These are phyloP conservation scores for Lepidothrix coronata DNA, from an alignment of 2,113 vertebrate genomes.

Conservation along the genomic window DNA sequence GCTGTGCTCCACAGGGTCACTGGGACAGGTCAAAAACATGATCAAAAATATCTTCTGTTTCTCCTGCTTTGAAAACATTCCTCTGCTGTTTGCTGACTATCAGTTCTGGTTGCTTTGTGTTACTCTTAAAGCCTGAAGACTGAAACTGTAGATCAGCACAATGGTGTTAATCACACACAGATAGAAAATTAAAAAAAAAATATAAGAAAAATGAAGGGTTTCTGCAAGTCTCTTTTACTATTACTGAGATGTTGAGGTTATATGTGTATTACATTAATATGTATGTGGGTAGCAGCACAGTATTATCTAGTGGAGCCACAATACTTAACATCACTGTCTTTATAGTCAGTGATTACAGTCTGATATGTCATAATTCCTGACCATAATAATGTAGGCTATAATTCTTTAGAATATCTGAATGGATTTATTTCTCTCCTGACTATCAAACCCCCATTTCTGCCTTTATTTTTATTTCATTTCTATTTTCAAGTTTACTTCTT, in stretches of 20 bases:
- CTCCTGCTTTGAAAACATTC: background rate
- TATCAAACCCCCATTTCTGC: background rate
- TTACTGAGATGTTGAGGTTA: background rate
- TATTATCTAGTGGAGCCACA: background rate
- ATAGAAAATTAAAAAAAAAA: background rate
- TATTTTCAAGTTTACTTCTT: background rate
- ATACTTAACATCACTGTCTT: background rate
- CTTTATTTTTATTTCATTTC: background rate
- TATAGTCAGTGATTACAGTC: rapidly evolving
- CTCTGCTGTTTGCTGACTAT: background rate
- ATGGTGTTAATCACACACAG: background rate
- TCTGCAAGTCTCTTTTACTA: background rate
- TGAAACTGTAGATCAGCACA: background rate
- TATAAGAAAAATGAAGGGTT: background rate
- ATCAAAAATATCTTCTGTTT: background rate
- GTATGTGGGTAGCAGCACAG: background rate
- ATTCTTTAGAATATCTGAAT: background rate
- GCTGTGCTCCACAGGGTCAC: background rate
- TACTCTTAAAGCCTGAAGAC: background rate
- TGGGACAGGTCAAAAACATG: background rate
- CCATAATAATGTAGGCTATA: background rate
- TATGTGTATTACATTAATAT: background rate
- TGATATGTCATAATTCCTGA: background rate
- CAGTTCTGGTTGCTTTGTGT: background rate
- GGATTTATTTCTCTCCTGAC: background rate